Evolutionary conservation across 2,797 vertebrate species (phyloP), one percentile per base, ranked within the genome.

Genomic region (Tauraco hartlaubi): DNA sequence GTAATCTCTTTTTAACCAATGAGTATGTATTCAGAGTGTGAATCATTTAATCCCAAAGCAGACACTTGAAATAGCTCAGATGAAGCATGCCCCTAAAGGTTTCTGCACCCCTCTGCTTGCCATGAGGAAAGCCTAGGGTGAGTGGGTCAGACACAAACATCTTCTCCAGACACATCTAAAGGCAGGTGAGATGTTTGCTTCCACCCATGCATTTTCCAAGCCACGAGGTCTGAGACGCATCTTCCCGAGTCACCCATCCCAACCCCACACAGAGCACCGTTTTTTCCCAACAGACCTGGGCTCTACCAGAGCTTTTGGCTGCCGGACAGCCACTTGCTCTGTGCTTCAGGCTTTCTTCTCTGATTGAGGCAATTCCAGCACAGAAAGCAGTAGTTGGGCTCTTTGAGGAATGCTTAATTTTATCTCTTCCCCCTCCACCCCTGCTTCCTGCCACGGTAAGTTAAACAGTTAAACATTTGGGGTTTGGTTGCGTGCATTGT

Each of bases 391-490:
- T 74, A 90, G 39, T 4, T 74, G 39, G 33, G 43, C 21, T 78
- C 39, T 91, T 82, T 66, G 88, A 85, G 29, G 62, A 78, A 59
- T 41, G 15, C 35, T 73, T 91, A 73, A 52, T 73, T 95, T 96
- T 64, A 48, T n/a, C 69, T 76, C 55, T 64, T 67, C 20, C 58
- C 43, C 58, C 41, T 71, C 74, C 4, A 0, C 61, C 83, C 19
- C 63, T 9, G 8, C 81, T 94, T 78, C 58, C 81, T 2, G 0
- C 46, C 71, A 15, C 1, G 5, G 67, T 49, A 91, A 88, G 41
- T n/a, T 75, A 82, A 93, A 90, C 72, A 88, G 82, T 89, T 84
- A 85, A 95, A 90, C 17, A 3, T 39, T 93, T 67, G 25, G 75
- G 46, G 69, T 61, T 91, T 78, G 56, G 82, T 88, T 67, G 71